phyloP scores from a whole-genome alignment of 2,113 vertebrate species.

The Lophochroa leadbeateri region DNA sequence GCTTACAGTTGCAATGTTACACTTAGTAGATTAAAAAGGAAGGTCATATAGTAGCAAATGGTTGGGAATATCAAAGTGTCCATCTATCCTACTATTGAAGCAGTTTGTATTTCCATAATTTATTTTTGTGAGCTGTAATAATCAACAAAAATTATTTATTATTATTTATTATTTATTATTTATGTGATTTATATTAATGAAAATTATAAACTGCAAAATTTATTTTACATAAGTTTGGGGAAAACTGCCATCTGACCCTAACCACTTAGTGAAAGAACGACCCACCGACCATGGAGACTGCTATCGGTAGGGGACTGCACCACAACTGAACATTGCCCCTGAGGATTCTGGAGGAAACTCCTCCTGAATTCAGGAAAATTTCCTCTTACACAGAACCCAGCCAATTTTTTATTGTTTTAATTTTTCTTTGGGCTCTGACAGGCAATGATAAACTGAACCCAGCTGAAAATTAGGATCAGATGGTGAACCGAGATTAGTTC shows the following conservation, averaged over 20 bases:
- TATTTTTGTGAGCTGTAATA: not conserved
- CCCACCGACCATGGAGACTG: not conserved
- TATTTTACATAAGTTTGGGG: not conserved
- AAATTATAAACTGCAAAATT: not conserved
- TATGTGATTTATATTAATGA: not conserved
- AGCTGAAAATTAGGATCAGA: slow-evolving; percentile 13
- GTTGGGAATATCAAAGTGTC: not conserved
- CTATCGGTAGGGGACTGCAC: not conserved
- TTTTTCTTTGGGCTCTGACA: not conserved
- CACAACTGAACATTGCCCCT: not conserved
- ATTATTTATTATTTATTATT: too few species aligned
- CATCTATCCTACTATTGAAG: not conserved
- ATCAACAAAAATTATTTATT: not conserved
- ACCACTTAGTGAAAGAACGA: not conserved
- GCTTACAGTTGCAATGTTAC: not conserved
- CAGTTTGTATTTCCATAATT: not conserved
- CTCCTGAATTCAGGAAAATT: not conserved
- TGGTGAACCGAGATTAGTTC: not conserved
- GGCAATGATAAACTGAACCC: slow-evolving; percentile 4
- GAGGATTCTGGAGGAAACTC: not conserved
- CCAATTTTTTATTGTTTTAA: not conserved
- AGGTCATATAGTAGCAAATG: not conserved
- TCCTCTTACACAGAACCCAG: not conserved
- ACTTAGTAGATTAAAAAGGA: not conserved
- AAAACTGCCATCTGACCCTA: not conserved